Base-by-base conservation (phyloP, 2,888 invertebrate genomes). In the Thymelicus acteon region DNA sequence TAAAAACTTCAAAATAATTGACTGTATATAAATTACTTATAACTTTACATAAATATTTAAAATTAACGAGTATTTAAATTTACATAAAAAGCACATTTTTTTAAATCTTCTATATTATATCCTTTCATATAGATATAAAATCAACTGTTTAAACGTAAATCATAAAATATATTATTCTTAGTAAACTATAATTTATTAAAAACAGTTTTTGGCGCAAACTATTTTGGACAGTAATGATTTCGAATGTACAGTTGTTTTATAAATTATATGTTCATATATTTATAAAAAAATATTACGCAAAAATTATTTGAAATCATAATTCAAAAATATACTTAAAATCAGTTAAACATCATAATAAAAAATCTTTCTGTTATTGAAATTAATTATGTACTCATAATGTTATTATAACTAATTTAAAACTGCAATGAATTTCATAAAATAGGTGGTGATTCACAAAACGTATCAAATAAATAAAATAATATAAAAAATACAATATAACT, bases 1-100 rank as follows among this genome's bases (percentile, higher is more conserved):
- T 39, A 52, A 52, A 39, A 64, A 64, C 15, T 52, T 49, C n/a
- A 64, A 64, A 64, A 64, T 64, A 64, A 64, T 64, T 64, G 63
- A 64, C 63, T 52, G 49, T 39, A 7, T 37, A 58, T 39, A 58
- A 12, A 24, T 54, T 54, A 54, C 49, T 52, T 52, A 57, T 57
- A 57, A 31, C 12, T 31, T 31, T 57, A 31, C 31, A 57, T 31
- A 57, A 57, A 57, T 57, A 57, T 31, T 31, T 57, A 57, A 57
- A n/a, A 31, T 57, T 57, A 57, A 57, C 31, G 57, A 57, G 31
- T 57, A 57, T 57, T 31, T 57, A 12, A 49, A 44, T 19, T 52
- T 31, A 57, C 57, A 57, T 57, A 57, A 57, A 57, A 52, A 52
- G 49, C 49, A 52, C 15, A 52, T 52, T 52, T 12, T 19, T 2